phyloP scores from a whole-genome alignment of 2,797 vertebrate species.

The Amblyraja radiata region DNA sequence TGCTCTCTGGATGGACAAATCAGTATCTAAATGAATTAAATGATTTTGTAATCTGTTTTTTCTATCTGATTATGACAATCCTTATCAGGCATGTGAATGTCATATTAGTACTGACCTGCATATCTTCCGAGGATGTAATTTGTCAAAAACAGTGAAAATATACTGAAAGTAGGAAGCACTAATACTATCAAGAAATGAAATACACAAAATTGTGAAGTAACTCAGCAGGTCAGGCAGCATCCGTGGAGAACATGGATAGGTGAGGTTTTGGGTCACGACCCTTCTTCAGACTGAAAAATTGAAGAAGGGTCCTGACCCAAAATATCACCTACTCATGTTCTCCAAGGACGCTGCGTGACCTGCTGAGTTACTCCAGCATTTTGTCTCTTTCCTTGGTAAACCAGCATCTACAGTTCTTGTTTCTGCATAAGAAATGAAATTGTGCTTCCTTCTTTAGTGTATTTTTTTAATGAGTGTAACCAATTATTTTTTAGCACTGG shows the following conservation, averaged over 20 bases:
- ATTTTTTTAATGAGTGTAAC: neutral
- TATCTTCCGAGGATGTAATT: neutral
- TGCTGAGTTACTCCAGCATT: too few relatives aligned
- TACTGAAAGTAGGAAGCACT: neutral
- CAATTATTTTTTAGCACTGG: neutral
- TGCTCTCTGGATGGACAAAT: neutral
- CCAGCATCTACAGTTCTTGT: too few relatives aligned
- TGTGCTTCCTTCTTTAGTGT: neutral
- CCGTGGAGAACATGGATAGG: too few relatives aligned
- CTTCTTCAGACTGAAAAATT: too few relatives aligned
- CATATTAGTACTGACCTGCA: neutral
- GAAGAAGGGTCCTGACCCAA: too few relatives aligned
- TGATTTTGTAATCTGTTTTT: neutral
- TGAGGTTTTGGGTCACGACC: too few relatives aligned
- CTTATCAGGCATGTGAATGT: neutral
- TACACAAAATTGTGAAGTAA: too few relatives aligned
- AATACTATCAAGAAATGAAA: neutral
- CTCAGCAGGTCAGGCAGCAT: too few relatives aligned
- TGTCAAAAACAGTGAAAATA: neutral
- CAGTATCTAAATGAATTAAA: neutral
- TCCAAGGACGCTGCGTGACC: too few relatives aligned
- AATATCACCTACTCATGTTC: too few relatives aligned
- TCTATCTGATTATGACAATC: neutral
- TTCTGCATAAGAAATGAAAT: neutral
- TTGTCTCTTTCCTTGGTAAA: too few relatives aligned